Conservation (phyloP, 2,888 invertebrate species). For the Leptogaster cylindrica region DNA sequence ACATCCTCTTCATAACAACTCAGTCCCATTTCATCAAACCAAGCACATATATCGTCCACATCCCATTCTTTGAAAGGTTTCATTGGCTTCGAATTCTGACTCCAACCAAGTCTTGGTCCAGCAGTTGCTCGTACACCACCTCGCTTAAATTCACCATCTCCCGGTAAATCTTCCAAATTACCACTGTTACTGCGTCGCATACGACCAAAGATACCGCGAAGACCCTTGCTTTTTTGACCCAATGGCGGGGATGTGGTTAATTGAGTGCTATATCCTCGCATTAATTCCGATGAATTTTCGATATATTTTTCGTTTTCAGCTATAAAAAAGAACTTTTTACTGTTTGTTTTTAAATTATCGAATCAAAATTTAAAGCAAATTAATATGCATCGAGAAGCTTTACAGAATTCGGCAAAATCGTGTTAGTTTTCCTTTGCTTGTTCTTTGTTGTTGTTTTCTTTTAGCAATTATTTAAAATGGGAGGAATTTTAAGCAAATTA, state of each 20-base stretch:
- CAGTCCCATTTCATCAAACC: conserved; percentile 73
- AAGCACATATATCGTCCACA: conserved; percentile 78
- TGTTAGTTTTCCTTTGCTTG: too few relatives aligned
- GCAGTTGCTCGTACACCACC: conserved; percentile 78
- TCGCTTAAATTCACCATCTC: conserved; percentile 70
- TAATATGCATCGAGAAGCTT: too few relatives aligned
- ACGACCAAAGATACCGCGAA: conserved; percentile 73
- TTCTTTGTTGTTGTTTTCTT: too few relatives aligned
- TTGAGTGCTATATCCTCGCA: conserved; percentile 61
- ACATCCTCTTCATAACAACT: conserved; percentile 77
- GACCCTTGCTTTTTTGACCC: conserved; percentile 66
- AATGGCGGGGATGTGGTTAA: conserved; percentile 62
- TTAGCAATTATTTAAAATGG: too few relatives aligned
- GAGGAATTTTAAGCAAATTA: too few relatives aligned
- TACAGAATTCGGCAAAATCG: too few relatives aligned
- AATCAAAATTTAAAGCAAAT: too few relatives aligned
- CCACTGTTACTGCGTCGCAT: conserved; percentile 74
- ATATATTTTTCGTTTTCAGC: conserved; percentile 70
- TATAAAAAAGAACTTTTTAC: too few relatives aligned
- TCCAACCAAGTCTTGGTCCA: conserved; percentile 73
- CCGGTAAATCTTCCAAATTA: conserved; percentile 69
- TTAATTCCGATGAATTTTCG: conserved; percentile 59
- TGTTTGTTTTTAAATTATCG: too few relatives aligned
- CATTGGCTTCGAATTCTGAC: conserved; percentile 55
- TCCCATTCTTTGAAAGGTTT: conserved; percentile 83